phyloP scores from a whole-genome alignment of 2,888 invertebrate species.

The Coleophora deauratella region DNA sequence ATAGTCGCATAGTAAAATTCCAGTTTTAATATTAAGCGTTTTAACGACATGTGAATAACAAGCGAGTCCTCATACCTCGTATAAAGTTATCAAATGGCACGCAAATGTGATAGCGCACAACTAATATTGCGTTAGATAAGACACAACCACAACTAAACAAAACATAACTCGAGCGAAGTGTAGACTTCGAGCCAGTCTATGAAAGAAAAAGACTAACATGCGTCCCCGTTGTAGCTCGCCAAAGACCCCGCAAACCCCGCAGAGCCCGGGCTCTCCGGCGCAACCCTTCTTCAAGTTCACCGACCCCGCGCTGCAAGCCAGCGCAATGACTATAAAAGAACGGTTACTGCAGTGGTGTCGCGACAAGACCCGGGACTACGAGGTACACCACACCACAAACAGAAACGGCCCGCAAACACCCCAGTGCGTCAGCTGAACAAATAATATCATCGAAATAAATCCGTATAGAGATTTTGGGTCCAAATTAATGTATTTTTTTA shows the following conservation, averaged over 20 bases:
- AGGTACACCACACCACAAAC: slow-evolving; percentile 76
- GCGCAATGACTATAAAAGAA: slow-evolving; percentile 97
- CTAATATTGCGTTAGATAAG: slow-evolving; percentile 21
- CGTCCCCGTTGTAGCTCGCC: slow-evolving; percentile 79
- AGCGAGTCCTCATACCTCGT: slow-evolving; percentile 31
- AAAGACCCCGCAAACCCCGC: slow-evolving; percentile 79
- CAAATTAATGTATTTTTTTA: too few species aligned
- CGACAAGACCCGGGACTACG: slow-evolving; percentile 97
- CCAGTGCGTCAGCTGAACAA: too few species aligned
- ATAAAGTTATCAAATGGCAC: slow-evolving; percentile 33
- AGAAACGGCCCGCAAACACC: too few species aligned
- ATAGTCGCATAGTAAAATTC: slow-evolving; percentile 22
- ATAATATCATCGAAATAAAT: too few species aligned
- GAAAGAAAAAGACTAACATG: slow-evolving; percentile 47
- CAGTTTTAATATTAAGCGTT: slow-evolving; percentile 21
- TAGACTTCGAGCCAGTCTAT: slow-evolving; percentile 9
- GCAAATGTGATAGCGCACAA: slow-evolving; percentile 31
- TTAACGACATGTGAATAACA: slow-evolving; percentile 38
- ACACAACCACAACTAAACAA: background rate
- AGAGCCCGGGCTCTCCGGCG: slow-evolving; percentile 77
- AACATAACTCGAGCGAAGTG: background rate
- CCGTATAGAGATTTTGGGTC: too few species aligned
- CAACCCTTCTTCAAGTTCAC: slow-evolving; percentile 92
- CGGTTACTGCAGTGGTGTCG: slow-evolving; percentile 97
- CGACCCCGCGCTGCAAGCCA: slow-evolving; percentile 91